These are phyloP conservation scores for Amazona guildingii DNA, from an alignment of 2,113 vertebrate genomes.

Conservation along the genomic window DNA sequence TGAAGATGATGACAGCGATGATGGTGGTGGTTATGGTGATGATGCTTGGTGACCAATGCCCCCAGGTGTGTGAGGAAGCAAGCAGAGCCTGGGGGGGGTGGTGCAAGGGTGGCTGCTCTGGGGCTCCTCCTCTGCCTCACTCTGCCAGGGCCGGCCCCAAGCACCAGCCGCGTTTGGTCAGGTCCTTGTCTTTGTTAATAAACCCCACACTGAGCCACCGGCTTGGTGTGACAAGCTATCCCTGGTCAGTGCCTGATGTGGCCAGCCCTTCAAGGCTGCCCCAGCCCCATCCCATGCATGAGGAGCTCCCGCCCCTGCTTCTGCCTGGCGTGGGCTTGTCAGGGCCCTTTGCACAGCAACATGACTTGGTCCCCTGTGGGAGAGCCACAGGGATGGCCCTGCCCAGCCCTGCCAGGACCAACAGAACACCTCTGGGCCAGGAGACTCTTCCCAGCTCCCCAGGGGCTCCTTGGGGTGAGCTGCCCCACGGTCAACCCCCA, in stretches of 20 bases:
- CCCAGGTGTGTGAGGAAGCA: fast-evolving
- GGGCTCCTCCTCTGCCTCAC: background rate
- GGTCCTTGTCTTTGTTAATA: background rate
- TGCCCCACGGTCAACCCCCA: background rate
- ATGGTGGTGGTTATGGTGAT: background rate
- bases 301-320: background rate
- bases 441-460: background rate
- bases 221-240: background rate
- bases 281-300: background rate
- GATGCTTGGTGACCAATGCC: background rate
- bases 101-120: fast-evolving
- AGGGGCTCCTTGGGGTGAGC: background rate
- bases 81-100: background rate
- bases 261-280: background rate
- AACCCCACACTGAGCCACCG: background rate
- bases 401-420: background rate
- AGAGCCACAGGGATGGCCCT: background rate
- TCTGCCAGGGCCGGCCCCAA: background rate
- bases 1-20: background rate
- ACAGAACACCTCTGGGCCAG: background rate
- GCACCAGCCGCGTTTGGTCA: background rate
- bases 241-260: background rate
- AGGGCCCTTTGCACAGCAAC: background rate
- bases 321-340: background rate
- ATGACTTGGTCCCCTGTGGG: background rate